Evolutionary conservation across 2,797 vertebrate genomes (phyloP), one percentile per base, ranked within the genome.

Genomic region (Toxotes lorentzi): DNA sequence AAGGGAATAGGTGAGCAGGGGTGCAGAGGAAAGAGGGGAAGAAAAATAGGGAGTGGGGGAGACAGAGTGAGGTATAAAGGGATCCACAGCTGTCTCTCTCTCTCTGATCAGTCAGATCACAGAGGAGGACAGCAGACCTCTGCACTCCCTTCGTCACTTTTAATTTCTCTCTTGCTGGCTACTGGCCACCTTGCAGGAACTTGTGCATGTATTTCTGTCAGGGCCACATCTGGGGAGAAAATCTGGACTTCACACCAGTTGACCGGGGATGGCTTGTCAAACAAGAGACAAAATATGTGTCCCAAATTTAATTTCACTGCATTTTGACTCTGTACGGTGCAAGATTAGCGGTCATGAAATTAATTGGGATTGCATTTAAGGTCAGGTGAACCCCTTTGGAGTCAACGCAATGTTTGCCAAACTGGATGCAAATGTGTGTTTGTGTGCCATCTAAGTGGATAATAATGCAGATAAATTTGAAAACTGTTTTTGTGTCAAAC

Each of bases 331-430:
- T 19, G 57, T 47, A 62, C 50, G 59, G 41, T 59, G 34, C 61
- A 56, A 77, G 64, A 81, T 3, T 2, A 30, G 27, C 0, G 27
- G 27, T 30, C 27, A 30, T 4, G 27, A 30, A 30, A 30, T 82
- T 88, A 88, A 90, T 86, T 90, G 77, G 81, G 78, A 83, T 88
- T 68, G 73, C 32, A 32, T 47, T 83, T 69, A 76, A 79, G 86
- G 89, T 88, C 85, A 72, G 67, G 34, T 43, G 60, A 7, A 87
- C 72, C 76, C 67, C 77, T 70, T 51, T 30, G 53, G 32, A 68
- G 70, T 73, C 62, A 66, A 43, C 45, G 67, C 54, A 57, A 60
- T 70, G 62, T 83, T 86, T 82, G 60, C 60, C 70, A 62, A 81
- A 72, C 66, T 79, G 51, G n/a, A 38, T 51, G 62, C 60, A 11